Evolutionary conservation across 2,888 invertebrate species (phyloP), one percentile per base, ranked within the genome.

Genomic region (Mechanitis messenoides): DNA sequence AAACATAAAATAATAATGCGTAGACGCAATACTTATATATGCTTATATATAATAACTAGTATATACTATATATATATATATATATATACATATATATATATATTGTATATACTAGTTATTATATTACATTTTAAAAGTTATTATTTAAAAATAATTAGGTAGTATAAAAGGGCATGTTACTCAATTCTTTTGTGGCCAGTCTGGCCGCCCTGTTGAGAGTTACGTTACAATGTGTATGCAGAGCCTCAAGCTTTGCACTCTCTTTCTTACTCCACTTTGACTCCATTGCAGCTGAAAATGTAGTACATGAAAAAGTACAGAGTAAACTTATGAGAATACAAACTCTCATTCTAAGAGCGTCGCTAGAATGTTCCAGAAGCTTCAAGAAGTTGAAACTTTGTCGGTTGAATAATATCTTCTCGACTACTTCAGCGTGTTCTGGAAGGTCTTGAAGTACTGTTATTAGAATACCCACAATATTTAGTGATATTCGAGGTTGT

Each of bases 401-500:
- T 62, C 89, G 85, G 47, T 92, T 92, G 62, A 93, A 87, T 4
- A 95, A 84, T 63, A 96, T 92, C 72, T 92, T 93, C 74, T 95
- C 95, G 0, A 96, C 93, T 0, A 96, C 88, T 62, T 94, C 94
- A 0, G 93, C 93, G 75, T 95, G 94, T 74, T 95, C 95, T 0
- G 96, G 95, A 28, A 94, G 82, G 63, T 93, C 93, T 69, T 95
- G 92, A 20, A 96, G 81, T 3, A 96, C 91, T 11, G 95, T 93
- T 58, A 93, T 94, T 7, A 96, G 86, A 42, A 96, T 91, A 0
- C 95, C 95, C 35, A 96, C 78, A 9, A 95, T 87, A 76, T 95
- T 94, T 33, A 92, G 86, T 0, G 93, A 93, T 45, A 95, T 91
- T 20, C 94, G 90, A 1, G 92, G 84, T 64, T 91, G 91, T 70